Percentiles rank a stretch among this genome's conserved stretches.
Evolutionary conservation across 2,113 vertebrate species (phyloP).

Genomic region (Bubalus kerabau): DNA sequence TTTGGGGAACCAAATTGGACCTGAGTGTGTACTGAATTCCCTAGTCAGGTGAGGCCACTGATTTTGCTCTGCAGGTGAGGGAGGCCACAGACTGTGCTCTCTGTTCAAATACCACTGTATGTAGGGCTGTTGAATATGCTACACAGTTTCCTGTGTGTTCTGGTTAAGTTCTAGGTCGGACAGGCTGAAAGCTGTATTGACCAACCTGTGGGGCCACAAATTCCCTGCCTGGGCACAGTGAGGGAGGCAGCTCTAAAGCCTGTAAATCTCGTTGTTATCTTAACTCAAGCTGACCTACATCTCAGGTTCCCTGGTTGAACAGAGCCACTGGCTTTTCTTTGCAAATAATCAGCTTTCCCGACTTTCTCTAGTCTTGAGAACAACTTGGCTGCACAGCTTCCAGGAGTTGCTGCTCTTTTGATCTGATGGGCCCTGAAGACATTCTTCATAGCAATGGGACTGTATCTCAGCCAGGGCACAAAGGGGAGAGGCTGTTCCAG

Average conservation of each 20-base stretch:
- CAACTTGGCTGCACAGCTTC: neutral
- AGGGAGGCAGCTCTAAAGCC: neutral
- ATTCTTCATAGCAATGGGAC: neutral
- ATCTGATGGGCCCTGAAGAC: neutral
- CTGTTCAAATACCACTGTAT: neutral
- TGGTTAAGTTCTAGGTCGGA: neutral
- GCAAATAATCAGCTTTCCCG: neutral
- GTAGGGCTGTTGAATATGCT: neutral
- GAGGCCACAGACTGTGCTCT: neutral
- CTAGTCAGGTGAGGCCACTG: neutral
- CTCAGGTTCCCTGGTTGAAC: neutral
- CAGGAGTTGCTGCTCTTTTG: neutral
- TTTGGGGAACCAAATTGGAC: neutral
- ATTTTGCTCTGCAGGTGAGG: neutral
- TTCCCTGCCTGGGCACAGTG: neutral
- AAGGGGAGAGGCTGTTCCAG: neutral
- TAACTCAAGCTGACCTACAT: neutral
- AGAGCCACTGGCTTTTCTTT: neutral
- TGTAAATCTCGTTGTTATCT: neutral
- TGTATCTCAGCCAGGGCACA: neutral
- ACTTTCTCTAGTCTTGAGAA: neutral
- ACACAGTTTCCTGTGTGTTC: neutral
- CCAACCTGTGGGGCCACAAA: neutral
- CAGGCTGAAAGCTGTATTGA: neutral
- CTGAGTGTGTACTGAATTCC: neutral